Conservation (phyloP, 2,113 vertebrate genomes). For the Pteropus alecto region DNA sequence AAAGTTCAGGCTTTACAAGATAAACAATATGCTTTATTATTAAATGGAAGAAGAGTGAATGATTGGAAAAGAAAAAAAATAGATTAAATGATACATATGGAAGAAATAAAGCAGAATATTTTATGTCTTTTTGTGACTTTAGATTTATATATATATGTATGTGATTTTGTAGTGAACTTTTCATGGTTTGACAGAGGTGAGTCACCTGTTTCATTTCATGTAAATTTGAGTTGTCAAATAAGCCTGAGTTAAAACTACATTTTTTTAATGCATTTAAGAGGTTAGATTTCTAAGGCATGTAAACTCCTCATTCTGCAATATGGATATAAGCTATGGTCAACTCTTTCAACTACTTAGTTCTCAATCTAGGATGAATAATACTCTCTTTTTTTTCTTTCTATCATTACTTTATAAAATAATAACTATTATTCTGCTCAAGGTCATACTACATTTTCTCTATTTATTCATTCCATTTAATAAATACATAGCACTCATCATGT, state of each 20-base stretch:
- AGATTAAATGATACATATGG: constrained; percentile 27
- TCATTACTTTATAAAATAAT: constrained; percentile 26
- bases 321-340: constrained; percentile 46
- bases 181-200: neutral
- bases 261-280: constrained; percentile 3
- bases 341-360: constrained; percentile 16
- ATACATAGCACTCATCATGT: neutral
- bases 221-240: constrained; percentile 42
- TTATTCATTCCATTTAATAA: neutral
- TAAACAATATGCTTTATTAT: constrained; percentile 48
- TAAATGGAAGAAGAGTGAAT: constrained; percentile 58
- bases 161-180: neutral
- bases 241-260: neutral
- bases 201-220: neutral
- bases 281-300: constrained; percentile 5
- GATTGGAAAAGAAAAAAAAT: constrained; percentile 12
- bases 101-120: constrained; percentile 36
- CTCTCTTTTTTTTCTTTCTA: neutral
- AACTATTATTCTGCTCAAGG: neutral
- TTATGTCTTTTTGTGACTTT: neutral
- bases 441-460: neutral
- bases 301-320: constrained; percentile 25
- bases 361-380: constrained; percentile 1
- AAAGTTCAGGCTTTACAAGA: neutral
- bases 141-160: neutral